Base-by-base conservation (phyloP, 2,113 vertebrate species). In the Clupea harengus region DNA sequence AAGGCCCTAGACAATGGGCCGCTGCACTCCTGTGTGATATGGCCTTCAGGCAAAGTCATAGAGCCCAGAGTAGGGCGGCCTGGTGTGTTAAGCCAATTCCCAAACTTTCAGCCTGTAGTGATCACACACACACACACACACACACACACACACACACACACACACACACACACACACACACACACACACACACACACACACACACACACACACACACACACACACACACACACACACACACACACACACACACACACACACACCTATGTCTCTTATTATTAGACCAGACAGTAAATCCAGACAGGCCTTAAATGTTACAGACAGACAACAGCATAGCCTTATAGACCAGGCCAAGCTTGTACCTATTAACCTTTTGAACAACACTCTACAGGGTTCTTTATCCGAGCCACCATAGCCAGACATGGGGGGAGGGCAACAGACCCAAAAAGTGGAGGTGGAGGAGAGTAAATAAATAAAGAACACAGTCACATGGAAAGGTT, bases 401-500 rank as follows among this genome's bases (percentile, higher is more conserved):
- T 45, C 60, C 50, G 49, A 28, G 80, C 54, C 87, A 64, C 81
- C 45, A 67, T 45, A 89, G 83, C 78, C 84, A 60, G 64, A 75
- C 45, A 85, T 32, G 50, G 72, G 82, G 47, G 17, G 28, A 45
- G 83, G 86, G 90, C 88, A 92, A 86, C 50, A 86, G 47, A 88
- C 60, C 50, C 82, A 83, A 88, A 83, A 82, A 49, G 60, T 81
- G 32, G 60, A 86, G 72, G 44, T 64, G 28, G 84, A 87, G 47
- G 2, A n/a, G 57, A 83, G 11, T 45, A 80, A 87, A 54, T 64
- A 81, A 88, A 86, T 83, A 90, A 87, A 89, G 87, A 85, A 88
- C 64, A 45, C 82, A 49, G 85, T 91, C 89, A 90, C 22, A 85
- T 85, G 85, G 45, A 89, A 92, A 93, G 82, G 84, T 85, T 83